These are phyloP conservation scores for Eurosta solidaginis DNA, from an alignment of 1,140 invertebrate genomes.

Conservation along the genomic window DNA sequence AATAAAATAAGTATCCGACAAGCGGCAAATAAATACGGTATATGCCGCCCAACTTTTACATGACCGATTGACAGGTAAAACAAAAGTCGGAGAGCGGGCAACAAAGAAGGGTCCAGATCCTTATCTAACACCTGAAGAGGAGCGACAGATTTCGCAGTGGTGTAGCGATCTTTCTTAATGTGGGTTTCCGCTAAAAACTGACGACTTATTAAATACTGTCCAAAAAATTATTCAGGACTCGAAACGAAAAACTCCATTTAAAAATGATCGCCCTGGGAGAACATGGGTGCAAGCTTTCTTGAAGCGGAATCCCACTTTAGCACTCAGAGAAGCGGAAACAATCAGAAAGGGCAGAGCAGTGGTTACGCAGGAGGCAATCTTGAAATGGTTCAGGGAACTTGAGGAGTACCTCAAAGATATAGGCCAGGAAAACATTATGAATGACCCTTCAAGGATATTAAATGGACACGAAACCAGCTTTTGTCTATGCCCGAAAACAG, in stretches of 20 bases:
- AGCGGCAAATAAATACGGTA: too few relatives aligned
- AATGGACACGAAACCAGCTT: too few relatives aligned
- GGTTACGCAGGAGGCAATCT: constrained; percentile 1
- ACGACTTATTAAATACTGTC: constrained; percentile 18
- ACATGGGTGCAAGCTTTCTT: constrained; percentile 45
- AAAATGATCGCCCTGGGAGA: constrained; percentile 36
- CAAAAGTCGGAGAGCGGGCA: too few relatives aligned
- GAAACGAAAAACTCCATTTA: neutral
- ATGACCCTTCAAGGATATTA: too few relatives aligned
- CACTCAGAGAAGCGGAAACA: constrained; percentile 41
- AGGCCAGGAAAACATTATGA: constrained; percentile 41
- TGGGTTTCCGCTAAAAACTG: constrained; percentile 19
- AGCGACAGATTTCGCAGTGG: too few relatives aligned
- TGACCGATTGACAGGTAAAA: too few relatives aligned
- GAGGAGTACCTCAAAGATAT: constrained; percentile 26
- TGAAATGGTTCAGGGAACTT: constrained; percentile 10
- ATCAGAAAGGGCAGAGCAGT: constrained; percentile 33
- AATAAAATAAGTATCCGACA: too few relatives aligned
- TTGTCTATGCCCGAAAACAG: constrained; percentile 48
- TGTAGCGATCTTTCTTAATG: neutral
- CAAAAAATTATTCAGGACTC: neutral
- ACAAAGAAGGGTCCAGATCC: too few relatives aligned
- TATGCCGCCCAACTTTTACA: too few relatives aligned
- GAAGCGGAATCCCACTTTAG: constrained; percentile 43
- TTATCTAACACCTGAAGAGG: too few relatives aligned